Base-by-base conservation (phyloP, 2,797 vertebrate species). In the Leptoclinus maculatus region DNA sequence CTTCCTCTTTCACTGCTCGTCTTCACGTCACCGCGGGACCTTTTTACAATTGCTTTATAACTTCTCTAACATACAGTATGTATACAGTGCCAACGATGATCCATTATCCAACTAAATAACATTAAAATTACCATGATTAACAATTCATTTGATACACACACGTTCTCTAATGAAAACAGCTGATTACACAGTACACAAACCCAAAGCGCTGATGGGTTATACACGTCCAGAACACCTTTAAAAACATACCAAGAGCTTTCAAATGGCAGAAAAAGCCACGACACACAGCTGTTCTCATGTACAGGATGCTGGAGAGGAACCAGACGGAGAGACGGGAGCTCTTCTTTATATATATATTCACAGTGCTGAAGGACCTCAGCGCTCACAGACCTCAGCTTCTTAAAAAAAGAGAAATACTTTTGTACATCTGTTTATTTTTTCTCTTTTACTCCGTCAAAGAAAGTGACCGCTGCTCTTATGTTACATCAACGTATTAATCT, bases 81-180 rank as follows among this genome's bases (percentile, higher is more conserved):
- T 91, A 88, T 91, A 94, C 87, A 90, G 88, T 85, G 91, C 88
- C 91, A 91, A 91, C 90, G 74, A 94, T 89, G 89, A 93, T 89
- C 85, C 91, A 93, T 94, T 89, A 94, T 91, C 90, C 91, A 93
- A 94, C 89, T 86, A 94, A 71, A 94, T 91, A 89, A 94, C 93
- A 91, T 90, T 90, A 88, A 94, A 91, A 91, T 91, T 65, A 93
- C 91, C 82, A 94, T 91, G 88, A 91, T 92, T 90, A 91, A 94
- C 91, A 83, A 85, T 87, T 90, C 63, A 83, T 90, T 90, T 90
- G 93, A 92, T 92, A 94, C 93, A 93, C 93, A 94, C 91, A 95
- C 92, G 92, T 94, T 93, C 93, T 93, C 84, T 88, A 93, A 95
- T 92, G 89, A 95, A 95, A 95, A 95, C 91, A 95, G 90, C 92